These are phyloP conservation scores for Semaprochilodus insignis DNA, from an alignment of 2,797 vertebrate genomes.

Conservation along the genomic window DNA sequence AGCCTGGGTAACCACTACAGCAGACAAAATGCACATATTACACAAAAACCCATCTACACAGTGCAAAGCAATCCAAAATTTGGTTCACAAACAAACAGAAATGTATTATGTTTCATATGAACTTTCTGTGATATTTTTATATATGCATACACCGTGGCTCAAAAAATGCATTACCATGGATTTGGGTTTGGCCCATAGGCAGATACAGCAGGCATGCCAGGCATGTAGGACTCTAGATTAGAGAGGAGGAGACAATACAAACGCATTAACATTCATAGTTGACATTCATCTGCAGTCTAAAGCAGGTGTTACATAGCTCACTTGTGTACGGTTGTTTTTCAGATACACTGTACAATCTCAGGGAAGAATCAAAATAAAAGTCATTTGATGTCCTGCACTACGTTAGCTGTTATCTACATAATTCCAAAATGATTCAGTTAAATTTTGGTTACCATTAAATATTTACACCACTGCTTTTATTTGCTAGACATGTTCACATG, in stretches of 20 bases:
- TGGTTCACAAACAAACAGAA: too few relatives aligned
- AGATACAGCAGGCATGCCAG: conserved; percentile 88
- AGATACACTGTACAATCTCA: background rate
- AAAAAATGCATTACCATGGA: conserved; percentile 83
- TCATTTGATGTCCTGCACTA: background rate
- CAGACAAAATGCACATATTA: conserved; percentile 25
- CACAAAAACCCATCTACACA: conserved; percentile 8
- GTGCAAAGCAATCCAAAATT: background rate
- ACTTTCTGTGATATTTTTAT: background rate
- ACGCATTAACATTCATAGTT: background rate
- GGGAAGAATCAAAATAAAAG: background rate
- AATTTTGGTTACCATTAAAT: too few relatives aligned
- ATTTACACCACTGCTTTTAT: too few relatives aligned
- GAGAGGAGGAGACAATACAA: conserved; percentile 42
- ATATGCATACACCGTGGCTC: background rate
- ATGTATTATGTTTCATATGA: too few relatives aligned
- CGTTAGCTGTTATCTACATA: background rate
- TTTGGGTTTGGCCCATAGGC: conserved; percentile 88
- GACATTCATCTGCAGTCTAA: conserved; percentile 71
- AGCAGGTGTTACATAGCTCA: background rate
- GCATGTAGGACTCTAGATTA: conserved; percentile 92
- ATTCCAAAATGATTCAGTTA: too few relatives aligned
- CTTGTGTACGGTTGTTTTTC: background rate
- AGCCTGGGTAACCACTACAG: conserved; percentile 87
- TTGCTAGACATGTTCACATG: background rate